Evolutionary conservation across 2,113 vertebrate genomes (phyloP), one percentile per base, ranked within the genome.

Genomic region (Thalassoma bifasciatum): DNA sequence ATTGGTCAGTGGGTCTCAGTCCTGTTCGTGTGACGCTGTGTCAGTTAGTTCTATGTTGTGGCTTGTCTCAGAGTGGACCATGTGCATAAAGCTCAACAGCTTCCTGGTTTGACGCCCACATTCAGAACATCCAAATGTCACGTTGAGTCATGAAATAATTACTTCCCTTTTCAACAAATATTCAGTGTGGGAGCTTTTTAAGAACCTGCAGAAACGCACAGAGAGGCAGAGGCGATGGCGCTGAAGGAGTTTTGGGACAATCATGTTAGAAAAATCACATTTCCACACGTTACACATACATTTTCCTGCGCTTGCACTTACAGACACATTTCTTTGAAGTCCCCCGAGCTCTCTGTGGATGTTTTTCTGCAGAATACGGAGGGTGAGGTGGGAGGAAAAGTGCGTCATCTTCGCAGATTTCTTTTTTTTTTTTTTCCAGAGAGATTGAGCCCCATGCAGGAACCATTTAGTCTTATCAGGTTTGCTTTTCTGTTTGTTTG

Each of bases 1-100:
- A 75, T 92, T 90, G 87, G 87, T 93, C 86, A 71, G 89, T 93
- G 82, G 86, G 78, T 90, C 77, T 90, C 85, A 89, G 88, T 91
- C 86, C 70, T 87, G 84, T 92, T 85, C 46, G 10, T 91, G 88
- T 93, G 84, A 85, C 84, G 89, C 90, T 87, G 85, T 91, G 89
- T 92, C 70, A 70, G 74, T 92, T 87, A 86, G 87, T 87, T 90
- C 69, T 72, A 80, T 92, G 90, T 92, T 81, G 90, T 90, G 88
- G 86, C 83, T 88, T 82, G 86, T 91, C 82, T 69, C 80, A 84
- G 82, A 83, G 63, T 81, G 84, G 84, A 86, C 82, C 88, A 77
- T 88, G 89, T 86, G 80, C 83, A 86, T 82, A 85, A 87, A 86
- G 84, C 81, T 80, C 78, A 63, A 11, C 84, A 61, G 84, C 72